A percentile compares a stretch with the other conserved stretches of the same genome.
Conservation (phyloP, 30 jellyfish, hydroid and myxozoan genomes). For the Aurelia aurita region DNA sequence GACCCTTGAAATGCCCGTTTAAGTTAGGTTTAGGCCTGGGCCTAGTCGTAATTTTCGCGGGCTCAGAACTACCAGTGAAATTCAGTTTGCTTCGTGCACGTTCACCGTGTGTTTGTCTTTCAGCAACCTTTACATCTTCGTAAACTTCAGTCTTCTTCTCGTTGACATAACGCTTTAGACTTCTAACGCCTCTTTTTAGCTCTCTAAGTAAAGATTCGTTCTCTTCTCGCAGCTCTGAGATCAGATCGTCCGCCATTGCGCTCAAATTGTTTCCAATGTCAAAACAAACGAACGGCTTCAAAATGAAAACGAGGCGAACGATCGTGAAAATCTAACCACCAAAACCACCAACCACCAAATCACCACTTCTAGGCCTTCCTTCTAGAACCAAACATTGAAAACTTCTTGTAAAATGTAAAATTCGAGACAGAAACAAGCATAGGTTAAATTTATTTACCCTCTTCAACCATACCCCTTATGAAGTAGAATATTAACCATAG, state of each 20-base stretch:
- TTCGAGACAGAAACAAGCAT: too few species aligned
- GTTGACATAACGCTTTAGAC: not conserved
- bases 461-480: too few species aligned
- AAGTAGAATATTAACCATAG: too few species aligned
- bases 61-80: not conserved
- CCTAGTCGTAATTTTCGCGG: too few species aligned
- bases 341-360: too few species aligned
- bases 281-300: not conserved
- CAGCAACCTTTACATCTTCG: not conserved
- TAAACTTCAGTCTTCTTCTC: not conserved
- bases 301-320: not conserved
- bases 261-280: not conserved
- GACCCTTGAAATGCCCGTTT: too few species aligned
- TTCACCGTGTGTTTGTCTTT: not conserved
- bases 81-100: not conserved
- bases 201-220: slow-evolving; percentile 21
- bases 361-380: too few species aligned
- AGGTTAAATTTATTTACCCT: too few species aligned
- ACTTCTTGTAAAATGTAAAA: too few species aligned
- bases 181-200: slow-evolving; percentile 29
- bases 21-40: too few species aligned
- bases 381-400: too few species aligned
- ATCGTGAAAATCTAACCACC: too few species aligned
- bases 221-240: slow-evolving; percentile 40
- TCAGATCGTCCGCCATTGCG: slow-evolving; percentile 44